Evolutionary conservation across 2,797 vertebrate genomes (phyloP), one percentile per base, ranked within the genome.

Genomic region (Trachurus trachurus): DNA sequence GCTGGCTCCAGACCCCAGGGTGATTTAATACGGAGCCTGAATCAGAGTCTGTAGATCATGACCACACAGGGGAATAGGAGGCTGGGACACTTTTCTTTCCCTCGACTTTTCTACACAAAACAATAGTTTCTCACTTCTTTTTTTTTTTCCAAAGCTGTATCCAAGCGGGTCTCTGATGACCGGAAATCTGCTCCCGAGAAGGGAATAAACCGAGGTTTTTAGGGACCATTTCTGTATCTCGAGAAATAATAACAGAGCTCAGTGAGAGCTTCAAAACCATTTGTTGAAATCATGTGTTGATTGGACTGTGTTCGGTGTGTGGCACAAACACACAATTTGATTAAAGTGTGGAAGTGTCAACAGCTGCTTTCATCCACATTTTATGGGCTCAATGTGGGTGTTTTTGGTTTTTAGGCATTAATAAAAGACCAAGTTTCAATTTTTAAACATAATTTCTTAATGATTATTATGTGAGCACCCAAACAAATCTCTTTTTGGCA

Each of bases 1-100:
- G 83, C 84, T 81, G 87, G 76, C 89, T 82, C 69, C 6, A 61
- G 71, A 88, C 89, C 87, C 72, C 16, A 53, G 83, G 85, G 87
- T 91, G 90, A 94, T 92, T 93, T 91, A 92, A 94, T 86, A 84
- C 87, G 4, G 83, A 87, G 87, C 72, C 88, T 74, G 81, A 93
- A 93, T 93, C 90, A 81, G 83, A 91, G 65, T 53, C 66, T 74
- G 71, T 74, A 90, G 89, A 93, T 94, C 94, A 93, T 92, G 87
- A 66, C 71, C 88, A 74, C 87, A 86, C 81, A 70, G 61, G 82
- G 87, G 89, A 88, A 85, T 61, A 44, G 76, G 56, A 81, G 66
- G 83, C 74, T 64, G 82, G 75, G 78, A 76, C 63, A 52, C 74
- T 79, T 77, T 78, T 37, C 34, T 78, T 49, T 17, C 45, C 13